phyloP scores from a whole-genome alignment of 2,113 vertebrate genomes.

The Clarias gariepinus region DNA sequence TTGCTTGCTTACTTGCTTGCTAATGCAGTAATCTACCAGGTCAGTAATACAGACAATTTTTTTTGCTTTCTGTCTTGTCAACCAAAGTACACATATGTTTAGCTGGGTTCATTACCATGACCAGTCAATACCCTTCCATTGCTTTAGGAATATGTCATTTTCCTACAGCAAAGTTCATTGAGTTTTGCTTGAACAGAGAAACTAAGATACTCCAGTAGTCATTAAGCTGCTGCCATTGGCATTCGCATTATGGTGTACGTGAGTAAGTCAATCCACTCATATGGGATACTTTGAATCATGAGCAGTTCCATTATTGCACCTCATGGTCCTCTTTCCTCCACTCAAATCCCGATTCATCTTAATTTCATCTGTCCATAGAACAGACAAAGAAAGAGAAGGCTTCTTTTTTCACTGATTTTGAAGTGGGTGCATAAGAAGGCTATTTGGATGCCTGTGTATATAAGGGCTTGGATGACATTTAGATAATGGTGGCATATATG shows the following conservation, averaged over 20 bases:
- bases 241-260: constrained; percentile 27
- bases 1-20: background rate
- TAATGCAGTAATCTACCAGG: background rate
- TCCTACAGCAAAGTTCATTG: background rate
- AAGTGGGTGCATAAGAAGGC: background rate
- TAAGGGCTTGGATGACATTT: constrained; percentile 16
- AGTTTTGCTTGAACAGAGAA: background rate
- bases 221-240: constrained; percentile 6
- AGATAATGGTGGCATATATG: constrained; percentile 6
- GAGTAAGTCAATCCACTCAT: constrained; percentile 14
- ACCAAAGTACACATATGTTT: background rate
- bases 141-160: background rate
- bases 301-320: constrained; percentile 8
- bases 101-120: background rate
- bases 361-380: constrained; percentile 30
- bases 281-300: constrained; percentile 3
- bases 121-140: background rate
- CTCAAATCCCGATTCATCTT: constrained; percentile 19
- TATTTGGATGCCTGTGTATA: background rate
- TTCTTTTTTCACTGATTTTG: background rate
- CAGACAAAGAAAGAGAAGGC: constrained; percentile 7
- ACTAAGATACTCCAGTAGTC: background rate
- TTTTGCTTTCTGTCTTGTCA: constrained; percentile 6
- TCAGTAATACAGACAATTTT: background rate
- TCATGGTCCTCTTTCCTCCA: constrained; percentile 2